phyloP scores from a whole-genome alignment of 2,113 vertebrate genomes.

The Sminthopsis crassicaudata region DNA sequence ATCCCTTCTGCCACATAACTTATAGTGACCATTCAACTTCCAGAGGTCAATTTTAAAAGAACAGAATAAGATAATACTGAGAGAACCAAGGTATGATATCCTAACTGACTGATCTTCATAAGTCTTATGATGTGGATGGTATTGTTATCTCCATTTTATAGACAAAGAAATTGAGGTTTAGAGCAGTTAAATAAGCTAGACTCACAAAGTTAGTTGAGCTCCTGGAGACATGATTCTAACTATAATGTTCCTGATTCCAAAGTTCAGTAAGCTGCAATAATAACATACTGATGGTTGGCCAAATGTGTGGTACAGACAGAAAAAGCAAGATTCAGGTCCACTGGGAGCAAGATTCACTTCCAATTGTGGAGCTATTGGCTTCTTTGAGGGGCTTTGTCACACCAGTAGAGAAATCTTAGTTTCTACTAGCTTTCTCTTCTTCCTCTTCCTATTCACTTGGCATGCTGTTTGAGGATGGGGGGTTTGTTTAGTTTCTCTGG shows the following conservation, averaged over 20 bases:
- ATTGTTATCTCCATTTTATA: too few relatives aligned
- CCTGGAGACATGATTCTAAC: too few relatives aligned
- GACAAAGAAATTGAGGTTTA: too few relatives aligned
- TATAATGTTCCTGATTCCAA: too few relatives aligned
- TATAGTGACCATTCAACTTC: background rate
- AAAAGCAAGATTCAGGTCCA: background rate
- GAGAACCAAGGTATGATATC: background rate
- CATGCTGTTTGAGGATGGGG: conserved; percentile 53
- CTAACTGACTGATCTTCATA: too few relatives aligned
- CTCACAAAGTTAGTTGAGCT: too few relatives aligned
- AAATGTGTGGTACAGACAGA: background rate
- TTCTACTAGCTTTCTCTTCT: background rate
- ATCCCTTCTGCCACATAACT: background rate
- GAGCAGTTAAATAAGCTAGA: too few relatives aligned
- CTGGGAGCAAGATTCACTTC: background rate
- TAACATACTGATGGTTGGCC: background rate
- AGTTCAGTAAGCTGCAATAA: too few relatives aligned
- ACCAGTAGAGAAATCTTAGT: background rate
- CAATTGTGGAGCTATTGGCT: background rate
- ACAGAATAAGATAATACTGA: background rate
- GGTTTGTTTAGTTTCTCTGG: conserved; percentile 71
- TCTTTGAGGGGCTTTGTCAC: background rate
- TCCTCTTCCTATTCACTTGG: conserved; percentile 48
- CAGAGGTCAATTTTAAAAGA: background rate
- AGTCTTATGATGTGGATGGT: too few relatives aligned